Conservation (phyloP, 2,113 vertebrate species). For the Taurulus bubalis region DNA sequence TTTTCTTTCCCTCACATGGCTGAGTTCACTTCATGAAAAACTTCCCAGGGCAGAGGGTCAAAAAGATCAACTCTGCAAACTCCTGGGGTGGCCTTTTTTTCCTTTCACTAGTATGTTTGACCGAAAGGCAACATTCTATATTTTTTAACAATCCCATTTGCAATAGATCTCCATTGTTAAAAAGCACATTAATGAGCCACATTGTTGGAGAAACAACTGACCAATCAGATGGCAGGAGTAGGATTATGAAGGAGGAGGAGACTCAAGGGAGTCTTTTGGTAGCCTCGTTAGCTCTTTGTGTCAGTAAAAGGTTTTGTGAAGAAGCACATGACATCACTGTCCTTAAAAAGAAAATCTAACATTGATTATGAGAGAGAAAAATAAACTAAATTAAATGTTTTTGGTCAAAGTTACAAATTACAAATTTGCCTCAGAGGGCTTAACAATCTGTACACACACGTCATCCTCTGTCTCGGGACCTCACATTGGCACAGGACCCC, state of each 20-base stretch:
- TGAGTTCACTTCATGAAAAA: slow-evolving; percentile 3
- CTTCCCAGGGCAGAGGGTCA: slow-evolving; percentile 21
- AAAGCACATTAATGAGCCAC: not conserved
- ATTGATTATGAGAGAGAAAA: not conserved
- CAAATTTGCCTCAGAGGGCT: too few relatives aligned
- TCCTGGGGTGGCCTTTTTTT: not conserved
- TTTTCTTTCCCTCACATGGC: slow-evolving; percentile 35
- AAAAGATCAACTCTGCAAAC: slow-evolving; percentile 18
- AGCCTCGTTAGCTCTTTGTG: not conserved
- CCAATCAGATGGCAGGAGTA: too few relatives aligned
- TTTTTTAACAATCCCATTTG: not conserved
- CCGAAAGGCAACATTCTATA: not conserved
- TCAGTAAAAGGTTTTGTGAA: not conserved
- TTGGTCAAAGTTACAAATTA: too few relatives aligned
- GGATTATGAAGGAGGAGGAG: too few relatives aligned
- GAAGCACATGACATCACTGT: not conserved
- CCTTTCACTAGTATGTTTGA: not conserved
- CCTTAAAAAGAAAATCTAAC: not conserved
- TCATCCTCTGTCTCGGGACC: too few relatives aligned
- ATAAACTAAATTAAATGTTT: too few relatives aligned
- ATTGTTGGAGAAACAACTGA: not conserved
- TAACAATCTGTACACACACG: too few relatives aligned
- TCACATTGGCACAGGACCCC: not conserved
- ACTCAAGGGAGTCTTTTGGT: too few relatives aligned
- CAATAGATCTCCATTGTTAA: not conserved